Percentiles rank a stretch among this genome's conserved stretches.
Evolutionary conservation across 92 coral and sea anemone genomes (phyloP).

Genomic region (Phenganax stokvisi): DNA sequence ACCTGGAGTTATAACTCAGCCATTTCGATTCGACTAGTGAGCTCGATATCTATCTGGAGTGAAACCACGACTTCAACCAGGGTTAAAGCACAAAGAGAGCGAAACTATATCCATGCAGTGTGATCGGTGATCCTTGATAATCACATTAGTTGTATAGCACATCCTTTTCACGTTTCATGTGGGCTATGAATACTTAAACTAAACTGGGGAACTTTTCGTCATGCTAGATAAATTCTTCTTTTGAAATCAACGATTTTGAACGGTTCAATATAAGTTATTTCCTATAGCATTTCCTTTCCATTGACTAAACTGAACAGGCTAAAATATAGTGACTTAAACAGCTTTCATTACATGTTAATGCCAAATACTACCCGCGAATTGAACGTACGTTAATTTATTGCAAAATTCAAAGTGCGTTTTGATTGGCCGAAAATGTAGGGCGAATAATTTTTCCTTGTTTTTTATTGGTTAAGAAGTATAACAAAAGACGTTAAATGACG

Average conservation of each 20-base stretch:
- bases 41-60: too few species aligned
- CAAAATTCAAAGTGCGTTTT: neutral
- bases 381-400: neutral
- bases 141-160: too few species aligned
- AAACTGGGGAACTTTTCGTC: too few species aligned
- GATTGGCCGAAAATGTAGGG: conserved; percentile 18
- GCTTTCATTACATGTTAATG: neutral
- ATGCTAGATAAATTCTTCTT: too few species aligned
- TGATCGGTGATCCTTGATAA: too few species aligned
- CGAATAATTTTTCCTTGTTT: neutral
- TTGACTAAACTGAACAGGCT: neutral
- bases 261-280: conserved; percentile 2
- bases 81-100: too few species aligned
- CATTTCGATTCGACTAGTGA: too few species aligned
- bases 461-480: conserved; percentile 18
- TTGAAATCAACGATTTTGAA: neutral
- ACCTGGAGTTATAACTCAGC: too few species aligned
- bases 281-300: conserved; percentile 16
- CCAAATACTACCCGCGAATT: conserved; percentile 33
- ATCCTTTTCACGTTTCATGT: too few species aligned
- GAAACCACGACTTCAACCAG: too few species aligned
- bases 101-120: too few species aligned
- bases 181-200: too few species aligned
- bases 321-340: neutral
- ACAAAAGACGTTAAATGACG: conserved; percentile 31